Base-by-base conservation (phyloP, 2,888 invertebrate genomes). In the Caenorhabditis plicata region DNA sequence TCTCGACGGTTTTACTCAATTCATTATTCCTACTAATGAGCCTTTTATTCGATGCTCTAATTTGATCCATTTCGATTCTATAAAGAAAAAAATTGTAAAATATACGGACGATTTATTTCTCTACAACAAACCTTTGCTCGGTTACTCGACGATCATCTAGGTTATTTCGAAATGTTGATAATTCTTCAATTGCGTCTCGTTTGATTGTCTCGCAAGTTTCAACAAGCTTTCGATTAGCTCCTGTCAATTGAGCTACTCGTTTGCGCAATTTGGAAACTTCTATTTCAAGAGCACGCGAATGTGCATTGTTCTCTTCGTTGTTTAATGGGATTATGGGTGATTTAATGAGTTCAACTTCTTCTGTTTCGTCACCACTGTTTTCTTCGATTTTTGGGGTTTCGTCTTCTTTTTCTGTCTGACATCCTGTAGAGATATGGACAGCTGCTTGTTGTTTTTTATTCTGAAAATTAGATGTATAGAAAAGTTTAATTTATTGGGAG, bases 191-290 rank as follows among this genome's bases (percentile, higher is more conserved):
- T 4, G 70, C 67, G 29, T 70, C 70, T 20, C 60, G 60, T 41
- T 62, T 67, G 20, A 70, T 70, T 23, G 60, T 46, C 45, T 70
- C 67, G 48, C 70, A 70, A 27, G 70, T 62, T 5, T 40, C 33
- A 22, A 65, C 17, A n/a, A 70, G 45, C 25, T 64, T 60, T 33
- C 63, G 62, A 36, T 68, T 68, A n/a, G 53, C 45, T 26, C 43
- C 54, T 5, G 60, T 54, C 32, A 65, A 35, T 32, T 54, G 32
- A 17, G 50, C 44, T 23, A 60, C 25, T 20, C 65, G 36, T 4
- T 46, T 48, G 27, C 57, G 55, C 41, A 68, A 45, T n/a, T n/a
- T n/a, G n/a, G n/a, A n/a, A 50, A n/a, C 46, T 48, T 19, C 7
- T 19, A 7, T 8, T 26, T 8, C 35, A 22, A 33, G 40, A 29